phyloP scores from a whole-genome alignment of 1,140 invertebrate genomes.

The Lepidurus couesii region DNA sequence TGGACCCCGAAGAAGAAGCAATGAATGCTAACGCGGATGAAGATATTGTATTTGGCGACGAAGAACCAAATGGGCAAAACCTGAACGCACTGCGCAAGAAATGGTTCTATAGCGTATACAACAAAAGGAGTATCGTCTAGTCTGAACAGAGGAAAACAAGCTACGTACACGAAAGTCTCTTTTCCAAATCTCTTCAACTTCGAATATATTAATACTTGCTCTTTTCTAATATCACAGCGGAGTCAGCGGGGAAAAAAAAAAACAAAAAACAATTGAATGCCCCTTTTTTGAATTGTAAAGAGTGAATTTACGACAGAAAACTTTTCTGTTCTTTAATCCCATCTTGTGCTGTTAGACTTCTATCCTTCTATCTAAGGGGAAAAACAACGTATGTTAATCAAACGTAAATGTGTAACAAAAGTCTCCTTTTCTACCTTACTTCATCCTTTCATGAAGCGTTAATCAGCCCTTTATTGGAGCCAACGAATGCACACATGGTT shows the following conservation, averaged over 20 bases:
- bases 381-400: no score
- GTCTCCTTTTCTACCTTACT: not conserved
- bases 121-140: not conserved
- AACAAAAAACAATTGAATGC: not conserved
- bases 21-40: not conserved
- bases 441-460: not conserved
- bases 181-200: not conserved
- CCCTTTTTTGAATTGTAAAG: not conserved
- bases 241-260: not conserved
- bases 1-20: not conserved
- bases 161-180: not conserved
- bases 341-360: not conserved
- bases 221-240: conserved; percentile 10
- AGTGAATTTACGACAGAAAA: not conserved
- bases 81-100: not conserved
- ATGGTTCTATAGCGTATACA: not conserved
- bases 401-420: no score
- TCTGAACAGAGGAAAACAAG: not conserved
- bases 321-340: not conserved
- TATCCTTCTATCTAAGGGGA: no score
- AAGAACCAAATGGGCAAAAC: not conserved
- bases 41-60: not conserved
- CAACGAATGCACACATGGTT: not conserved
- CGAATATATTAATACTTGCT: not conserved
- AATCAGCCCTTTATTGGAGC: not conserved